A percentile compares a stretch with the other conserved stretches of the same genome.
These are phyloP conservation scores for Pantherophis guttatus DNA, from an alignment of 2,113 vertebrate species.

Conservation along the genomic window DNA sequence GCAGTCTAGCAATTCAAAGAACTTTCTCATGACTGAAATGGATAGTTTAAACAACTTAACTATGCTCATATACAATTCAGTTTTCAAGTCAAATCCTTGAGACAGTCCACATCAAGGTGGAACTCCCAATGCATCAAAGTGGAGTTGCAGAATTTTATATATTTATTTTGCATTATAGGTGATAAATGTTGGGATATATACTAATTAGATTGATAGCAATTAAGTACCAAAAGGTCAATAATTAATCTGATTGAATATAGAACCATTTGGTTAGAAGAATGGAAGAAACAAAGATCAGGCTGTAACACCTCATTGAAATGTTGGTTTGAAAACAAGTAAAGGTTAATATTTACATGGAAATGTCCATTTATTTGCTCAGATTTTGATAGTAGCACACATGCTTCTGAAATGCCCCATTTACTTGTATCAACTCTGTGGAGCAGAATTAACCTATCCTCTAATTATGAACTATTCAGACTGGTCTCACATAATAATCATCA, in stretches of 20 bases:
- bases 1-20: not conserved
- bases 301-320: not conserved
- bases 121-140: not conserved
- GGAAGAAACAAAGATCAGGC: not conserved
- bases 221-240: constrained; percentile 12
- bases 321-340: not conserved
- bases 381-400: not conserved
- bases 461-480: not conserved
- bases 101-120: not conserved
- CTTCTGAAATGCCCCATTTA: not conserved
- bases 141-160: not conserved
- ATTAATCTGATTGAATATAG: not conserved
- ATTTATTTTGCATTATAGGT: not conserved
- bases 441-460: not conserved
- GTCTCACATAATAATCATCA: not conserved
- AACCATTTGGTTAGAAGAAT: not conserved
- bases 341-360: not conserved
- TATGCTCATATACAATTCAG: not conserved
- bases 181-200: constrained; percentile 5
- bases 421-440: not conserved
- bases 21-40: not conserved
- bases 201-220: not conserved
- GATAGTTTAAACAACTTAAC: not conserved
- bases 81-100: not conserved
- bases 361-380: not conserved